phyloP scores from a whole-genome alignment of 2,113 vertebrate species.

The Odocoileus virginianus region DNA sequence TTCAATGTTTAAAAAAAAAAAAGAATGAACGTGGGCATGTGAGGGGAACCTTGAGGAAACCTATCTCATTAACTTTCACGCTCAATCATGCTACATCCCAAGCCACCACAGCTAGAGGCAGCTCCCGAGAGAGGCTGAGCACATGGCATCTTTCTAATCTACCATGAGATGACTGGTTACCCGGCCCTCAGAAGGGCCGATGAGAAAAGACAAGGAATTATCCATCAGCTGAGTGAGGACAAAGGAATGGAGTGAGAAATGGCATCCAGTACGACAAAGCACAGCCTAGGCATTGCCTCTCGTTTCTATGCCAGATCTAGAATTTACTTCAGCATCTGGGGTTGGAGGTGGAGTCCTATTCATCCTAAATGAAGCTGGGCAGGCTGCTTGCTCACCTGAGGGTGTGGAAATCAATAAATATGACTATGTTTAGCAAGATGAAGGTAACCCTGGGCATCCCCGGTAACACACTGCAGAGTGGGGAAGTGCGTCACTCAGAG shows the following conservation, averaged over 20 bases:
- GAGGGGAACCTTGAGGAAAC: no score
- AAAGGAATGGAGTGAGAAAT: background rate
- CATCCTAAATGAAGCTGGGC: background rate
- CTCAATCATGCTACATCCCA: accelerated
- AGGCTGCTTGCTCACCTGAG: background rate
- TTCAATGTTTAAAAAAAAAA: background rate
- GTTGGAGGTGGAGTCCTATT: background rate
- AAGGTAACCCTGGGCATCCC: background rate
- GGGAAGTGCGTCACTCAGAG: background rate
- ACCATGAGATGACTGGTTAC: background rate
- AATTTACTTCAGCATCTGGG: background rate
- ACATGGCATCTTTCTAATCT: background rate
- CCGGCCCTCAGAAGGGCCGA: no score
- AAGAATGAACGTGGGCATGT: background rate
- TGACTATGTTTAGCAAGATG: no score
- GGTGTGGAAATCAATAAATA: background rate
- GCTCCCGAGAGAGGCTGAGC: background rate
- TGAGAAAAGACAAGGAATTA: background rate
- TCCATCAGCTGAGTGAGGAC: background rate
- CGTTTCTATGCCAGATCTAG: background rate
- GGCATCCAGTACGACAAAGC: background rate
- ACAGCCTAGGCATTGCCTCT: background rate
- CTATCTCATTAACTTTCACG: accelerated
- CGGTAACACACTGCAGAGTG: background rate
- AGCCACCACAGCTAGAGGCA: no score